These are phyloP conservation scores for Anoplolepis gracilipes DNA, from an alignment of 1,140 invertebrate species.

Conservation along the genomic window DNA sequence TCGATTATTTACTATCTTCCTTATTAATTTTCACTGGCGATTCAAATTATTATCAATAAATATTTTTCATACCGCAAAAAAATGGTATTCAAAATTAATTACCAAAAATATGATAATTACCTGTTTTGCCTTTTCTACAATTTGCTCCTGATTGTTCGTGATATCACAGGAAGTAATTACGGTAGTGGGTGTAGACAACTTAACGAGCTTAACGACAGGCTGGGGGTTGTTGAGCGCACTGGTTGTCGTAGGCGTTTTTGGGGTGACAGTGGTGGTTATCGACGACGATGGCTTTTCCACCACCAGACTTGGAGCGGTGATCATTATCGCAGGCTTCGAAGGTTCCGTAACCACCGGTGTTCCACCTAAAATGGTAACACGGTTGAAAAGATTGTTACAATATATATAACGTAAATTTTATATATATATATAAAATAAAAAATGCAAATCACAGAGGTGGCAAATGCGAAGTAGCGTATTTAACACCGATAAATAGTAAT, in stretches of 20 bases:
- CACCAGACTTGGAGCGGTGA: slow-evolving; percentile 62
- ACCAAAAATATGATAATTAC: slow-evolving; percentile 75
- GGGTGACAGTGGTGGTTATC: slow-evolving; percentile 69
- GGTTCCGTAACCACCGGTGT: slow-evolving; percentile 86
- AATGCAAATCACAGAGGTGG: not conserved
- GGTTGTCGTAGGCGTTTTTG: slow-evolving; percentile 68
- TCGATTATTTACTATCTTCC: too few species aligned
- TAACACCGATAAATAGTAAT: not conserved
- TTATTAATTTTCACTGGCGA: too few species aligned
- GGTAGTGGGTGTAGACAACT: slow-evolving; percentile 78
- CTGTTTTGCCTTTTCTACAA: slow-evolving; percentile 95
- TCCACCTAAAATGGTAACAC: slow-evolving; percentile 84
- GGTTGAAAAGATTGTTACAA: not conserved
- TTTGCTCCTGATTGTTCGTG: slow-evolving; percentile 89
- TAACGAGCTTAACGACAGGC: slow-evolving; percentile 86
- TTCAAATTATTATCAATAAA: too few species aligned
- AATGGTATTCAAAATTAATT: not conserved
- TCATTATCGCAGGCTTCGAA: slow-evolving; percentile 72
- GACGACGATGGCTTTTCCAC: slow-evolving; percentile 60
- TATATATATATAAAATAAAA: not conserved
- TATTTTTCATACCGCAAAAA: not conserved
- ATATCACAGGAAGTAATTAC: slow-evolving; percentile 81
- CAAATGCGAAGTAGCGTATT: not conserved
- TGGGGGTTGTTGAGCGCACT: slow-evolving; percentile 79
- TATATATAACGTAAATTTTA: not conserved